Conservation (phyloP, 2,888 invertebrate genomes). For the Philonicus albiceps region DNA sequence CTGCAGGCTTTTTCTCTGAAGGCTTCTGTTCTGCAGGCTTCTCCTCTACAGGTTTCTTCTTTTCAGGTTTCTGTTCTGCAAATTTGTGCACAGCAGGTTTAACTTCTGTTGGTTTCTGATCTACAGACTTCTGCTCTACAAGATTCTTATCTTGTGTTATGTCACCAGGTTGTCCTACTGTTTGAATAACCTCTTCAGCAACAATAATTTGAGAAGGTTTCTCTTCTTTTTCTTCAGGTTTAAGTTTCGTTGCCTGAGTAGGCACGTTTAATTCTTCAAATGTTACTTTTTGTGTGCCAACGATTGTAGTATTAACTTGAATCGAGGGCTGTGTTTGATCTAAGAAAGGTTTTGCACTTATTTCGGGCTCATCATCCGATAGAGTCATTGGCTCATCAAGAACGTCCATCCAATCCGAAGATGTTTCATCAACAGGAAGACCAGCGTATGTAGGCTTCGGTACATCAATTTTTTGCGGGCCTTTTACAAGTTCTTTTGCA, state of each 20-base stretch:
- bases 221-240: background rate
- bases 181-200: background rate
- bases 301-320: background rate
- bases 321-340: background rate
- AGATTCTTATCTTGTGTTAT: too few relatives aligned
- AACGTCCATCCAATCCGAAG: constrained; percentile 58
- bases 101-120: background rate
- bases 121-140: background rate
- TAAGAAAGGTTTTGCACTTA: background rate
- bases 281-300: background rate
- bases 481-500: background rate
- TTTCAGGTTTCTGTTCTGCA: background rate
- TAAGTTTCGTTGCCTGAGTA: background rate
- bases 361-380: constrained; percentile 50
- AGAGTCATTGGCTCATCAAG: constrained; percentile 60
- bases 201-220: background rate
- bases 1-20: background rate
- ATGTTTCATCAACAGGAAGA: constrained; percentile 55
- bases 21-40: background rate
- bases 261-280: background rate
- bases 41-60: background rate
- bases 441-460: constrained; percentile 51
- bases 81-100: too few relatives aligned
- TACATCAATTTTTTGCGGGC: background rate
- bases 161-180: background rate